These are phyloP conservation scores for Mesorhabditis sp. DNA, from an alignment of 2,888 invertebrate species.

Conservation along the genomic window DNA sequence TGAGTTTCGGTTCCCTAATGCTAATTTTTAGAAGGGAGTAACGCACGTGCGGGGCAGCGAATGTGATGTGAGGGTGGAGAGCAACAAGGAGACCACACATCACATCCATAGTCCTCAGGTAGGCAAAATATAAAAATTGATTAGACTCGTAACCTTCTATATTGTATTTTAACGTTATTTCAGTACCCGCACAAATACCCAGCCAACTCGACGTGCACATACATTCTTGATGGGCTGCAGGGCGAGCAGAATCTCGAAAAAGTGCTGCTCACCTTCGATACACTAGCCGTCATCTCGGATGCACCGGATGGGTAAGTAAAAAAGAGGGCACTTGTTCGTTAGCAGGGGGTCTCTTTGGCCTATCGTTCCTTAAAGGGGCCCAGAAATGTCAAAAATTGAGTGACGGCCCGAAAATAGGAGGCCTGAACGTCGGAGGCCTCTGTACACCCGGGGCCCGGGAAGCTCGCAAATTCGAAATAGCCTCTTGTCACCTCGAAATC, in stretches of 20 bases:
- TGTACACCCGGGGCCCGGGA: too few species aligned
- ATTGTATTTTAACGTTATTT: conserved; percentile 10
- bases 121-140: neutral
- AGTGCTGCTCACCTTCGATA: conserved; percentile 46
- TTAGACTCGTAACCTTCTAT: neutral
- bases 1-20: neutral
- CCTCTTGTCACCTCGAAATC: too few species aligned
- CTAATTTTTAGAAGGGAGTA: conserved; percentile 23
- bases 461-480: too few species aligned
- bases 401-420: too few species aligned
- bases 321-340: neutral
- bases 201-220: conserved; percentile 61
- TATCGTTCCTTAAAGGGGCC: too few species aligned
- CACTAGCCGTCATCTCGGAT: conserved; percentile 38
- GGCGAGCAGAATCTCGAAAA: conserved; percentile 65
- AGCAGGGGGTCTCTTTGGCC: too few species aligned
- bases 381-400: too few species aligned
- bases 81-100: conserved; percentile 60
- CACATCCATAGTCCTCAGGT: conserved; percentile 60
- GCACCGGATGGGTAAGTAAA: neutral
- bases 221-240: conserved; percentile 77
- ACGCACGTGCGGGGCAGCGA: conserved; percentile 65
- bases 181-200: conserved; percentile 60
- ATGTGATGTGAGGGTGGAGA: conserved; percentile 71
- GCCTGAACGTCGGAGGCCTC: too few species aligned